Evolutionary conservation across 2,797 vertebrate species (phyloP), one percentile per base, ranked within the genome.

Genomic region (Oreochromis grahami): DNA sequence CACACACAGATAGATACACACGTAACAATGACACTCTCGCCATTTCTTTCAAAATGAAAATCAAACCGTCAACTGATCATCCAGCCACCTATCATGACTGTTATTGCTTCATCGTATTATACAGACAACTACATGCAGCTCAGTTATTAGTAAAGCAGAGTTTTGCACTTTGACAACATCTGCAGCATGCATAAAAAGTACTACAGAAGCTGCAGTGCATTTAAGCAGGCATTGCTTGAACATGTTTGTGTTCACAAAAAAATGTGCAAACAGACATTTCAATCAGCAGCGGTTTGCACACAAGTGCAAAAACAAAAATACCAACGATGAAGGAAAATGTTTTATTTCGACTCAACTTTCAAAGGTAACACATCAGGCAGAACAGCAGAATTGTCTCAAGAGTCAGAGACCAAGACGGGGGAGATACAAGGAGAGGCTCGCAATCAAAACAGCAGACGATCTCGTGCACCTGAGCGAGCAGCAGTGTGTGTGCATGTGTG

Each of bases 391-490:
- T 29, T 26, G 21, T 74, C 21, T 58, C 26, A n/a, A 29, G 32
- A 86, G 55, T 34, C 15, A 36, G 52, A 50, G 58, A 72, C 29
- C 2, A 5, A 7, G 38, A 82, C 8, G n/a, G 58, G 58, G 81
- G 24, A 63, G n/a, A 77, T 9, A 76, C 36, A 76, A 14, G 51
- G 32, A 77, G 53, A 88, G 24, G 8, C 41, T 83, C 15, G 4
- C 78, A 72, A 91, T 89, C 85, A 89, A 84, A 92, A 87, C 76
- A 88, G 83, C 86, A 92, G 91, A 87, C 41, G 2, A 87, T 81
- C 84, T 74, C 80, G 80, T 90, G 72, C 82, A 89, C 88, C 87
- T 93, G 92, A 92, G 85, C 9, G 81, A 90, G 81, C 76, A 72
- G 76, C 77, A 29, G 79, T 24, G 76, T 55, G 65, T 84, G 53